These are phyloP conservation scores for Carassius gibelio DNA, from an alignment of 2,113 vertebrate species.

Conservation along the genomic window DNA sequence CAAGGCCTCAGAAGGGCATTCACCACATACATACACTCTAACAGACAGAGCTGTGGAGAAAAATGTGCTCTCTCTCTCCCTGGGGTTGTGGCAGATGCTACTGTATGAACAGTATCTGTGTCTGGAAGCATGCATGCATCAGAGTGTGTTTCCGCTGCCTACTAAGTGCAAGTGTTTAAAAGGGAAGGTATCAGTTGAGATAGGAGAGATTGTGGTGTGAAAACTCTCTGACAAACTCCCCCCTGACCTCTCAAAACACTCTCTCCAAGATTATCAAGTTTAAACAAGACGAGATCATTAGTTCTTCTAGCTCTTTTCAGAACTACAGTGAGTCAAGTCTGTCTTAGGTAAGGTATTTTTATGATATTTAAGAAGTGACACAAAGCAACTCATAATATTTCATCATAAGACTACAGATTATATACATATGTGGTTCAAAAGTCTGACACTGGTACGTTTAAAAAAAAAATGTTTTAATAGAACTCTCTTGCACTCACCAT, in stretches of 20 bases:
- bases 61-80: constrained; percentile 21
- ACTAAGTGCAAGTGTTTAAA: constrained; percentile 3
- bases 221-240: constrained; percentile 6
- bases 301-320: background rate
- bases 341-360: background rate
- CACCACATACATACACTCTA: constrained; percentile 4
- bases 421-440: too few relatives aligned
- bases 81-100: background rate
- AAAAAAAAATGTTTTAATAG: too few relatives aligned
- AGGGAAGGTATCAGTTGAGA: background rate
- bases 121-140: background rate
- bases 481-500: too few relatives aligned
- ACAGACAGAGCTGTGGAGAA: constrained; percentile 61
- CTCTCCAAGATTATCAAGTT: background rate
- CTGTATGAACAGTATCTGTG: background rate
- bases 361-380: background rate
- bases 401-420: too few relatives aligned
- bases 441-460: too few relatives aligned
- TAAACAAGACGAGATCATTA: background rate
- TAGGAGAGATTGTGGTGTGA: background rate
- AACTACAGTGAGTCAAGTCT: background rate
- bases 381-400: too few relatives aligned
- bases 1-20: constrained; percentile 50
- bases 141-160: background rate
- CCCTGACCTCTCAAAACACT: background rate